Percentiles rank a stretch among this genome's conserved stretches.
phyloP scores from a whole-genome alignment of 2,113 vertebrate genomes.

The Upupa epops region DNA sequence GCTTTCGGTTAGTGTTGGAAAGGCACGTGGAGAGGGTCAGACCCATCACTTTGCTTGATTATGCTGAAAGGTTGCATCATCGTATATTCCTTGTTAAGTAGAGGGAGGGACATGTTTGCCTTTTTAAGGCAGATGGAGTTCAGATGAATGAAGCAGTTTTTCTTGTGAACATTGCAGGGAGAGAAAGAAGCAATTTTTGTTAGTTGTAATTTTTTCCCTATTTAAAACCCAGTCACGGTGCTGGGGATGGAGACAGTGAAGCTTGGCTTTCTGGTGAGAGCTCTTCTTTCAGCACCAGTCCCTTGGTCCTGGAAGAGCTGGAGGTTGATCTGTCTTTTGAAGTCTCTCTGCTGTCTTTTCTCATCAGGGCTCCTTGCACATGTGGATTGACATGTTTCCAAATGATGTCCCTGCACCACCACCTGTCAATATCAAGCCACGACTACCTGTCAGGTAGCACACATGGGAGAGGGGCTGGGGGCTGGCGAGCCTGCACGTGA shows the following conservation, averaged over 20 bases:
- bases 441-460: constrained; percentile 82
- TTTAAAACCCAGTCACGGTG: neutral
- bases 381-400: constrained; percentile 97
- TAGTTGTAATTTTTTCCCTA: neutral
- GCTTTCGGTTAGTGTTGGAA: neutral
- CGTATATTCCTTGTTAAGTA: neutral
- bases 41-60: neutral
- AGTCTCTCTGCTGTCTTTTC: neutral
- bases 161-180: neutral
- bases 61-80: neutral
- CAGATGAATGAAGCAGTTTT: neutral
- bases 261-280: neutral
- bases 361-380: constrained; percentile 87
- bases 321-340: neutral
- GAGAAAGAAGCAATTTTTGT: neutral
- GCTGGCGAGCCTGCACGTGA: neutral
- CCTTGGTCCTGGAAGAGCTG: neutral
- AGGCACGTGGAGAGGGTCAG: neutral
- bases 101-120: neutral
- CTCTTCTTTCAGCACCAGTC: neutral
- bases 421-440: constrained; percentile 89
- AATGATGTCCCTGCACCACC: constrained; percentile 85
- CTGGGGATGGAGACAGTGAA: neutral
- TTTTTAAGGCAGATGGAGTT: neutral
- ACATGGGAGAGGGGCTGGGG: neutral